Evolutionary conservation across 2,797 vertebrate species (phyloP).

Genomic region (Euphonia xanthogaster): DNA sequence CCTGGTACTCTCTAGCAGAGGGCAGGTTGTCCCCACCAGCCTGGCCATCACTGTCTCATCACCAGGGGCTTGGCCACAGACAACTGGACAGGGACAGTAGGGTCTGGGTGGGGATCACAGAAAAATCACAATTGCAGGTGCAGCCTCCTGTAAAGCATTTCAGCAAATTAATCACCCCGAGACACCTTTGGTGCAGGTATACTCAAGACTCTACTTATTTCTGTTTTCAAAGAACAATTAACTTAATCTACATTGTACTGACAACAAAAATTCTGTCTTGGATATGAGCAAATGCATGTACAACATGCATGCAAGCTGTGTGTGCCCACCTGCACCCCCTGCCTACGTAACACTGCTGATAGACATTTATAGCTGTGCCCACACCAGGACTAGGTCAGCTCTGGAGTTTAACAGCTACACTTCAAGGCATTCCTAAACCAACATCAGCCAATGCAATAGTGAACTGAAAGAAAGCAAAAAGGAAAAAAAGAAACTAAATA

Average conservation of each 20-base stretch:
- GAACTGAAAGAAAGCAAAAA: neutral
- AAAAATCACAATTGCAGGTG: neutral
- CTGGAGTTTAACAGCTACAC: neutral
- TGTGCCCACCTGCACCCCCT: neutral
- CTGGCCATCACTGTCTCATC: accelerated
- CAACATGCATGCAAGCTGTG: neutral
- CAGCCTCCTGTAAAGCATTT: neutral
- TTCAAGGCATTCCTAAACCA: neutral
- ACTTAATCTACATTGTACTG: neutral
- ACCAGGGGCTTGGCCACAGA: neutral
- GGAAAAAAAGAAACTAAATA: neutral
- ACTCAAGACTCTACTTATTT: neutral
- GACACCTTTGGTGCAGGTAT: neutral
- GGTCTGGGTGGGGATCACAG: neutral
- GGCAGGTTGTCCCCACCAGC: neutral
- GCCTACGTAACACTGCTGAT: neutral
- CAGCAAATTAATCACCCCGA: neutral
- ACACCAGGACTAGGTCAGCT: neutral
- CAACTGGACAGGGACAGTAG: accelerated
- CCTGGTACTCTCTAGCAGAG: neutral
- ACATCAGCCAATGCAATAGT: neutral
- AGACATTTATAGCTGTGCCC: neutral
- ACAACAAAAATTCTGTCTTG: neutral
- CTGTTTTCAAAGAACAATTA: neutral
- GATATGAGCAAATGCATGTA: neutral